Evolutionary conservation across 2,888 invertebrate genomes (phyloP), one percentile per base, ranked within the genome.

Genomic region (Anthophora plumipes): DNA sequence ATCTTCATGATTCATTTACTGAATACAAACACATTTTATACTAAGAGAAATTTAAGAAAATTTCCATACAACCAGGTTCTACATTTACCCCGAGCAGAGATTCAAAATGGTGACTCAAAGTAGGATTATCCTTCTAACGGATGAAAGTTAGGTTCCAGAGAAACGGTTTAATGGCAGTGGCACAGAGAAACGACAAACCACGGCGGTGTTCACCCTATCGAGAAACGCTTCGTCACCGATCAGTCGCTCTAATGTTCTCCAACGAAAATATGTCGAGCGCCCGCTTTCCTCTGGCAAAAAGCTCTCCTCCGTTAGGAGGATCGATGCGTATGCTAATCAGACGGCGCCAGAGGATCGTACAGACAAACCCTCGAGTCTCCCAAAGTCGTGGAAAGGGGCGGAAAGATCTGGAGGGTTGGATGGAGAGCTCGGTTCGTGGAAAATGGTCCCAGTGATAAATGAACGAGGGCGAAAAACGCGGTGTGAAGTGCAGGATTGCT

Each of bases 311-410:
- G 73, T 57, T 66, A 20, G 20, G 46, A 73, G 78, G 72, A 82
- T 84, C 77, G 82, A 84, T 80, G 83, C 68, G 75, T 82, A 80
- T 80, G 82, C 79, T 82, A 83, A 82, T 82, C 83, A 71, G 70
- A 39, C 69, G 74, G 59, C 67, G 74, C 55, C 64, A 50, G 50
- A 41, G 72, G 74, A 76, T 72, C 75, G 71, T 52, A 68, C 70
- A 59, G 83, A 74, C 81, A 80, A 75, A 81, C 81, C 81, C 31
- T 63, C 75, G 81, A 71, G 41, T 77, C 60, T 22, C 69, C 41
- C 39, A 46, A 75, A 73, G 50, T 57, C 14, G 5, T 12, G 70
- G 39, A 64, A 63, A 61, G 66, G 67, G 67, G 37, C 22, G 4
- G 57, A 48, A 68, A 31, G 11, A n/a, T 8, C 67, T 5, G 46